phyloP scores from a whole-genome alignment of 2,888 invertebrate species.

The Trachelus tabidus region DNA sequence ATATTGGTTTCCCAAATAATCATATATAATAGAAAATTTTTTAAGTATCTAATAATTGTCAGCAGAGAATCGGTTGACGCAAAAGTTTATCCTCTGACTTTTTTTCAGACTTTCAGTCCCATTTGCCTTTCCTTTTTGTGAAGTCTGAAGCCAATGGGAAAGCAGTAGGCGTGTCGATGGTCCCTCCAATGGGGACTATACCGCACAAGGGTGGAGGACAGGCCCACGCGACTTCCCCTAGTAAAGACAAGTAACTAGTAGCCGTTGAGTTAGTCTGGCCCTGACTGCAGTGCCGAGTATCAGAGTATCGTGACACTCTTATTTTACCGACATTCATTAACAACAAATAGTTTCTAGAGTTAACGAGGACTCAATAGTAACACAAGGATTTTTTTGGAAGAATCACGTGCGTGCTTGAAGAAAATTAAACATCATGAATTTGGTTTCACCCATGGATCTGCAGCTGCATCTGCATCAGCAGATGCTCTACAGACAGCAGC shows the following conservation, averaged over 20 bases:
- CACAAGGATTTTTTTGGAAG: neutral
- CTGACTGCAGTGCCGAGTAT: slow-evolving; percentile 3
- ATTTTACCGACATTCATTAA: neutral
- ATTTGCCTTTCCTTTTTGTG: neutral
- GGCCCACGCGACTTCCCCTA: slow-evolving; percentile 9
- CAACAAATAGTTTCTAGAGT: neutral
- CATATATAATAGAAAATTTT: neutral
- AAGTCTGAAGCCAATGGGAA: neutral
- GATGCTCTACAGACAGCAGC: slow-evolving; percentile 43
- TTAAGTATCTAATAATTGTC: neutral
- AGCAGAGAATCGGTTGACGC: neutral
- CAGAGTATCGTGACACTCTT: neutral
- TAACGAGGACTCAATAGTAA: neutral
- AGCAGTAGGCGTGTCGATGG: neutral
- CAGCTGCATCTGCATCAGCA: slow-evolving; percentile 41
- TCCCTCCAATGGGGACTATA: neutral
- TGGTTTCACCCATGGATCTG: slow-evolving; percentile 39
- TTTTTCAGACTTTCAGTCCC: neutral
- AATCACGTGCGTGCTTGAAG: neutral
- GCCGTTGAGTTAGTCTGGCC: neutral
- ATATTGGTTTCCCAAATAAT: neutral
- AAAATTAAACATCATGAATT: slow-evolving; percentile 28
- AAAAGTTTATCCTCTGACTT: neutral
- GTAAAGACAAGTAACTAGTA: neutral
- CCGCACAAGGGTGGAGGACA: neutral